phyloP scores from a whole-genome alignment of 2,888 invertebrate genomes.

The Rotaria magnacalcarata region DNA sequence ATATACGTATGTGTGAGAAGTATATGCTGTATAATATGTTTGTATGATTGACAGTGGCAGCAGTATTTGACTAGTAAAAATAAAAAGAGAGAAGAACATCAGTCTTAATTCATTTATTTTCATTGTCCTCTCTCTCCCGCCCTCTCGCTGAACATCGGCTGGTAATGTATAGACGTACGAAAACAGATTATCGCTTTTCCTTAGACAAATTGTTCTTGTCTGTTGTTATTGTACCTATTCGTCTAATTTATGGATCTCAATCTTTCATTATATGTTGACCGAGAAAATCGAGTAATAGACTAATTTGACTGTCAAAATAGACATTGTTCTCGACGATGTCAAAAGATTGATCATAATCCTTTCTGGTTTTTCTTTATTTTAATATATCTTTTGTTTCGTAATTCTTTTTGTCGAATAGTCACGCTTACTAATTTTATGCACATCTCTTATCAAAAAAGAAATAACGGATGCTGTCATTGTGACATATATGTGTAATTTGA shows the following conservation, averaged over 20 bases:
- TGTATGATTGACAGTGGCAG: too few species aligned
- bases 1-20: too few species aligned
- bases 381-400: too few species aligned
- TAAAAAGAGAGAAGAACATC: too few species aligned
- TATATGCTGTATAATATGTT: background rate
- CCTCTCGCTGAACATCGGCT: background rate
- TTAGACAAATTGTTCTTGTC: constrained; percentile 21
- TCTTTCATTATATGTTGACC: background rate
- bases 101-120: background rate
- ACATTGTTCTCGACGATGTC: background rate
- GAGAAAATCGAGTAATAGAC: background rate
- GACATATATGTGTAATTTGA: too few species aligned
- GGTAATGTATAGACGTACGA: constrained; percentile 22
- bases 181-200: constrained; percentile 3
- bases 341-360: too few species aligned
- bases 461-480: too few species aligned
- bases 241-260: constrained; percentile 21
- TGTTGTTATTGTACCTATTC: constrained; percentile 31
- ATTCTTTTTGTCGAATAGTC: too few species aligned
- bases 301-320: background rate
- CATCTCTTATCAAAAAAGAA: too few species aligned
- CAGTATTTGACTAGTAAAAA: too few species aligned
- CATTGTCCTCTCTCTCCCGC: background rate
- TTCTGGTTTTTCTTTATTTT: too few species aligned
- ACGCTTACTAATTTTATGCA: too few species aligned